Base-by-base conservation (phyloP, 2,113 vertebrate species). In the Salvator merianae region DNA sequence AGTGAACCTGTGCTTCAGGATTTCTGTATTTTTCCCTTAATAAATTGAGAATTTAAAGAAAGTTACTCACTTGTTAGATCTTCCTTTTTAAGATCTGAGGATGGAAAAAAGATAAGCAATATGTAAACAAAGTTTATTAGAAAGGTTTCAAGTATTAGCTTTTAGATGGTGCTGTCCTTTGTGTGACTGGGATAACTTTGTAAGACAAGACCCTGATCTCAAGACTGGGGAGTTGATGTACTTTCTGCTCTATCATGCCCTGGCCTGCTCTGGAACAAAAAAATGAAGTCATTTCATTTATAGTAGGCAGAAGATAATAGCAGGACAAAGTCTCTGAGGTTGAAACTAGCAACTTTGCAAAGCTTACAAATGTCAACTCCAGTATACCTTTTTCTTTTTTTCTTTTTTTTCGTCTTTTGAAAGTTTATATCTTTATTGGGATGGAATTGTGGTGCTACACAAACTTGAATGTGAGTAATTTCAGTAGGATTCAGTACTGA, bases 21-120 rank as follows among this genome's bases (percentile, higher is more conserved):
- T 59, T 13, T 59, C 55, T 20, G 4, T 59, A 55, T 8, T 55
- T 55, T 20, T 59, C 16, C 55, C 55, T 59, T 28, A 28, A 26
- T 36, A 30, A 76, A 38, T 68, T 10, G 34, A 91, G 55, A 16
- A 69, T 0, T 3, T 81, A 83, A 62, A 91, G 38, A 71, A 79
- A 86, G 81, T 53, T 82, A 98, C 98, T 98, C 97, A 99, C 99
- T 98, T 93, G 98, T 99, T 87, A 97, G 91, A 93, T 97, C 96
- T 91, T 98, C 98, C 93, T 94, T 97, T 91, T 97, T 96, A 87
- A 98, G 95, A 91, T 97, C 98, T 99, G 96, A 91, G 93, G 96
- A 90, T 20, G 92, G 59, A 92, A 87, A 90, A 92, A 95, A 62
- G 38, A 38, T 18, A 94, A 89, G 87, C 72, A 94, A 88, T 47